Base-by-base conservation (phyloP, 2,888 invertebrate genomes). In the Hydroisotoma schaefferi region DNA sequence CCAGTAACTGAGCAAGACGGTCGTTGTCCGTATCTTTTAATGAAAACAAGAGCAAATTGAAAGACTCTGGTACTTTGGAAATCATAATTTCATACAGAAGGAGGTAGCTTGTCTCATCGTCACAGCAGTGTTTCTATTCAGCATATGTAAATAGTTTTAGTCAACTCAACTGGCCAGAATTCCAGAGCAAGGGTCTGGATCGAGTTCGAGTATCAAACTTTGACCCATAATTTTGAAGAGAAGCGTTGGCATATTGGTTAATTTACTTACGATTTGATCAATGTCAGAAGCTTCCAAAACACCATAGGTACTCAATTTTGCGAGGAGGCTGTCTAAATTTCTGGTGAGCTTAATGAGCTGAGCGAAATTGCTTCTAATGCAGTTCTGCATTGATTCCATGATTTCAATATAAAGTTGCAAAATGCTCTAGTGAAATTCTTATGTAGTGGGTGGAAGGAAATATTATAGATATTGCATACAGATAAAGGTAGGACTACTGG, bases 1-100 rank as follows among this genome's bases (percentile, higher is more conserved):
- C 61, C 18, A 65, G 43, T 6, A 65, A 33, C 44, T 48, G 47
- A 12, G 62, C 63, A 10, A 66, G 51, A 44, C 28, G 23, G 2
- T 57, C 58, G 43, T 66, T 66, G 47, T 66, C 61, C 12, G 66
- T 63, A 51, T 63, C 62, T 48, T 57, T 27, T 2, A 66, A 28
- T 25, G 60, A 57, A 28, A 55, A 61, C 1, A 66, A 44, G 12
- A 66, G 51, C n/a, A 66, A 38, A 29, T 63, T 56, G 37, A 66
- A 66, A 29, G 57, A 47, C 26, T 48, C 48, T n/a, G 61, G 29
- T 12, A 59, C 58, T 40, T 63, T 63, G 10, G 40, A 33, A n/a
- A 58, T 38, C n/a, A 66, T 33, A 6, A 56, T 60, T 47, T 54
- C 53, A 27, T 66, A 66, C 44, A 66, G 22, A 28, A 66, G 55